Evolutionary conservation across 2,113 vertebrate genomes (phyloP).

Genomic region (Tapirus terrestris): DNA sequence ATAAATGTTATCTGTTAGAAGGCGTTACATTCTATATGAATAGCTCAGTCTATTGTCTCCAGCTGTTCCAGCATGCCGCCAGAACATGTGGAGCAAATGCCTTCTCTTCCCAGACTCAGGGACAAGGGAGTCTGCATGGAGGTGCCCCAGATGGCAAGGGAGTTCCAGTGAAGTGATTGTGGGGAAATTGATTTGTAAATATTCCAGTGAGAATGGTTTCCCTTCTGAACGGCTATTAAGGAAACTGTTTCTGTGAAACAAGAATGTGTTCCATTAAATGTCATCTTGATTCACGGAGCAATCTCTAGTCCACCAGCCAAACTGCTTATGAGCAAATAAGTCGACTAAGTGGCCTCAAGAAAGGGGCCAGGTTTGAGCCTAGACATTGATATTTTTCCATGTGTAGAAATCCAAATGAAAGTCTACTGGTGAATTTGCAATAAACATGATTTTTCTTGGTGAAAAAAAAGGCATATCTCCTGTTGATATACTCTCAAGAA

Average conservation of each 20-base stretch:
- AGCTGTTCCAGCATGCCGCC: neutral
- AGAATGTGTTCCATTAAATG: neutral
- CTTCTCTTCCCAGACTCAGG: neutral
- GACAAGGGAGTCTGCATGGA: neutral
- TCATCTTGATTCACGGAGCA: neutral
- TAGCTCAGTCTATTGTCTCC: neutral
- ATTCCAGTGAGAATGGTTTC: neutral
- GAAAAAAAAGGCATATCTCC: neutral
- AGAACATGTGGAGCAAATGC: neutral
- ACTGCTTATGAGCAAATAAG: neutral
- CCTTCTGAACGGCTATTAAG: neutral
- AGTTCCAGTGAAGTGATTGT: neutral
- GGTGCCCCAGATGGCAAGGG: neutral
- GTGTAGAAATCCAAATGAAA: neutral
- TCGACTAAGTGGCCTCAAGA: neutral
- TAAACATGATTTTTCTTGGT: neutral
- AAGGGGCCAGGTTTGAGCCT: neutral
- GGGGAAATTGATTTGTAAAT: neutral
- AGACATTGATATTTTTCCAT: neutral
- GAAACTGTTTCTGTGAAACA: neutral
- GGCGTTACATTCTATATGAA: neutral
- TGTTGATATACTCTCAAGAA: neutral
- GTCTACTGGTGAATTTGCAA: neutral
- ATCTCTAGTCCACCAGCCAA: neutral
- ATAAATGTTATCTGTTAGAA: neutral